phyloP scores from a whole-genome alignment of 2,113 vertebrate species.

The Sciurus niger region DNA sequence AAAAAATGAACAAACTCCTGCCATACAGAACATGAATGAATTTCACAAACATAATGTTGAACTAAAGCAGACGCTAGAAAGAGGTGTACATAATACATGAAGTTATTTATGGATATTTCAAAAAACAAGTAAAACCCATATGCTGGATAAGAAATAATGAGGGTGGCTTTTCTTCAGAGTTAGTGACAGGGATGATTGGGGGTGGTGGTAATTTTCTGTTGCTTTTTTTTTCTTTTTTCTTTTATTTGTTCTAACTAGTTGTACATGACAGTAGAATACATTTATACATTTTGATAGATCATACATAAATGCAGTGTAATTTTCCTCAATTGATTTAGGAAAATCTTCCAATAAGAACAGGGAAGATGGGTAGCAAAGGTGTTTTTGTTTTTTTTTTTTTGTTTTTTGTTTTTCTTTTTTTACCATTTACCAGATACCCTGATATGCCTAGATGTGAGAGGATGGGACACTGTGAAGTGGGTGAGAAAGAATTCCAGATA shows the following conservation, averaged over 20 bases:
- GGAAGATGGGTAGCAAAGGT: neutral
- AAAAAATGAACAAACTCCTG: conserved; percentile 17
- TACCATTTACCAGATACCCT: neutral
- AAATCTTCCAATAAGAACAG: conserved; percentile 3
- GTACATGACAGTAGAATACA: too few species aligned
- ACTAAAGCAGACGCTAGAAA: neutral
- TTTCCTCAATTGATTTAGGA: conserved; percentile 36
- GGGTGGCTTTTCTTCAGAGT: neutral
- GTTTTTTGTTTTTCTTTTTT: conserved; percentile 15
- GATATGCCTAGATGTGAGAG: neutral
- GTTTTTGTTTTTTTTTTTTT: neutral
- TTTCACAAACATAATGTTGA: neutral
- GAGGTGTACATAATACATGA: neutral
- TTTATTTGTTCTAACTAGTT: too few species aligned
- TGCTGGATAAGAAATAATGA: neutral
- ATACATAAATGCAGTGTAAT: neutral
- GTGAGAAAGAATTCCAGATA: neutral
- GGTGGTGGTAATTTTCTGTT: neutral
- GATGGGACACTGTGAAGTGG: neutral
- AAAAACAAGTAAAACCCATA: conserved; percentile 25
- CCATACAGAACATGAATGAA: neutral
- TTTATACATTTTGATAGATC: too few species aligned
- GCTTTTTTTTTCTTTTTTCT: neutral
- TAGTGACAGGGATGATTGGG: neutral
- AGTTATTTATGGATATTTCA: conserved; percentile 47